Base-by-base conservation (phyloP, 2,888 invertebrate species). In the Heliconius ethilla region DNA sequence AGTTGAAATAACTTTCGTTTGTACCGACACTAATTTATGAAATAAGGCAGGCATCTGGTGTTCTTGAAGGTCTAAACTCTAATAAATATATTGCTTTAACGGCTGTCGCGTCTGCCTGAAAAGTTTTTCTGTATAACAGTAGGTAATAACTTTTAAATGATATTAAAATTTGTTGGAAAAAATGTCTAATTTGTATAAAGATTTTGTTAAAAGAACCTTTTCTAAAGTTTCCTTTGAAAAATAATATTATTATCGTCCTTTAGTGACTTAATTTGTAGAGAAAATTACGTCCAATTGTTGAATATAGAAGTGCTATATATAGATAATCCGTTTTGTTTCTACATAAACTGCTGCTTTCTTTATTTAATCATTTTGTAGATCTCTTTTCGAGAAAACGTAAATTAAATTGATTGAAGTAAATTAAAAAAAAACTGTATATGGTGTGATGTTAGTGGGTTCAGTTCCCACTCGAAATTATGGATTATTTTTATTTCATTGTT, bases 1-100 rank as follows among this genome's bases (percentile, higher is more conserved):
- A 22, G 33, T 77, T 59, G 51, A 33, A 45, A 63, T 27, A 62
- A 74, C 40, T 65, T 77, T 65, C 22, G 62, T 69, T 65, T 75
- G 25, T 70, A 37, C 72, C 63, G 63, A 75, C 75, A 70, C 62
- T 78, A 62, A 78, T 75, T 78, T 75, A 62, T 51, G 63, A 70
- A 75, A 72, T 65, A 75, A 51, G 55, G 27, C 63, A 77, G 55
- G 27, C 63, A 77, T 77, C 77, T 75, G 70, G 75, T 65, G 75
- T 72, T 79, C 72, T 70, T 79, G 27, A 72, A 72, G 75, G 66
- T 66, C 62, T 73, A 72, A 72, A 67, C 51, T 70, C 62, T 73
- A 75, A 75, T 67, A 77, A 79, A 79, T 77, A 75, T 77, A 79
- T 66, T 59, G 79, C 70, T 51, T 75, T 77, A 74, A 79, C 40